phyloP scores from a whole-genome alignment of 1,140 invertebrate genomes.

The Melanaphis sacchari region DNA sequence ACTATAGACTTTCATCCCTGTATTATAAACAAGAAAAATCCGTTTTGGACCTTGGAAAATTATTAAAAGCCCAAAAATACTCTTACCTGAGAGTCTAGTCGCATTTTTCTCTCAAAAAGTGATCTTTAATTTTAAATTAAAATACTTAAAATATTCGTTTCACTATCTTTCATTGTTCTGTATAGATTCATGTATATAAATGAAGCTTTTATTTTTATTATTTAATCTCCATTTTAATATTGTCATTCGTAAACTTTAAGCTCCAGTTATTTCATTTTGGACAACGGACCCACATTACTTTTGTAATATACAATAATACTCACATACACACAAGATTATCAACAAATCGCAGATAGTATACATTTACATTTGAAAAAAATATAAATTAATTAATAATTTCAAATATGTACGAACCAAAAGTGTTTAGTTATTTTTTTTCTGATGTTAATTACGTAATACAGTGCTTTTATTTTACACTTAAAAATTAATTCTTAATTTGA shows the following conservation, averaged over 20 bases:
- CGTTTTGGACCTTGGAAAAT: not conserved
- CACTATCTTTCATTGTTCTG: not conserved
- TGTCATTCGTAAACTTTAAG: not conserved
- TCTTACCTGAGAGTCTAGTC: not conserved
- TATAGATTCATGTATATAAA: not conserved
- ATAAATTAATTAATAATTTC: not conserved
- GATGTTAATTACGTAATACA: not conserved
- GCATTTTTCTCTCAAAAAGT: not conserved
- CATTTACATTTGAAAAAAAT: not conserved
- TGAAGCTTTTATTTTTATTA: not conserved
- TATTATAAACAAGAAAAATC: constrained; percentile 8
- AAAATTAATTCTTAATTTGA: not conserved
- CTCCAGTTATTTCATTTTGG: not conserved
- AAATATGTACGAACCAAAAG: not conserved
- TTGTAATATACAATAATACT: not conserved
- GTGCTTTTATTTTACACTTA: not conserved
- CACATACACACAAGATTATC: not conserved
- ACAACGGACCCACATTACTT: not conserved
- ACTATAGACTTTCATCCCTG: not conserved
- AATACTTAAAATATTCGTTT: not conserved
- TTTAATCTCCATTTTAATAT: not conserved
- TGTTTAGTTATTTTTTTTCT: not conserved
- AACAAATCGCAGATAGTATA: not conserved
- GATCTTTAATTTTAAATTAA: not conserved
- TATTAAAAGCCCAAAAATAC: not conserved